Conservation (phyloP, 2,113 vertebrate species). For the Paramormyrops kingsleyae region DNA sequence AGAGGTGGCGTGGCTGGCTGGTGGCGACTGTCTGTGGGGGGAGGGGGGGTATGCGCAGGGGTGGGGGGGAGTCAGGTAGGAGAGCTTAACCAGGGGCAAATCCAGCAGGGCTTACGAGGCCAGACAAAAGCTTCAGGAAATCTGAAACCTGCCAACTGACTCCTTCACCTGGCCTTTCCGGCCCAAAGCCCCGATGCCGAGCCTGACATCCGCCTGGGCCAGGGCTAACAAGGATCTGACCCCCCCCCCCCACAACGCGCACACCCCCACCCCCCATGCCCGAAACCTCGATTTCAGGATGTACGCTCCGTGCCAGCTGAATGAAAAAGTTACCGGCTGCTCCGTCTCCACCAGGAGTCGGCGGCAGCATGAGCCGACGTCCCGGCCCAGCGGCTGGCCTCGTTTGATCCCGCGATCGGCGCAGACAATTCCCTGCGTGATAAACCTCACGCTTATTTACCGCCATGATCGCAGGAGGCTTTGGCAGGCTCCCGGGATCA, state of each 20-base stretch:
- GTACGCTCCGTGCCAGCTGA: background rate
- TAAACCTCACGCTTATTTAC: background rate
- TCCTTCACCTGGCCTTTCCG: too few species aligned
- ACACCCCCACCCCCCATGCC: background rate
- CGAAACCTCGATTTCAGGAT: background rate
- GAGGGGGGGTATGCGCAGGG: too few species aligned
- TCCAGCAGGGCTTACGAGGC: too few species aligned
- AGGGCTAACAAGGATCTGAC: too few species aligned
- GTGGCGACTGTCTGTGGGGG: background rate
- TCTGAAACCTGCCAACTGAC: too few species aligned
- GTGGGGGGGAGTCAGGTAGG: too few species aligned
- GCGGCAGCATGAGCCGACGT: too few species aligned
- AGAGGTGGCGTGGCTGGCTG: background rate
- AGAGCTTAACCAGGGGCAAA: too few species aligned
- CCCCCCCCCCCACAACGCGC: too few species aligned
- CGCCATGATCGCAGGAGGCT: background rate
- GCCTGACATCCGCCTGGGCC: too few species aligned
- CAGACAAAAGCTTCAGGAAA: too few species aligned
- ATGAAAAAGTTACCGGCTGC: background rate
- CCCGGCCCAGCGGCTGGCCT: background rate
- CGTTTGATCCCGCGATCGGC: background rate
- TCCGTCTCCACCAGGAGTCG: background rate
- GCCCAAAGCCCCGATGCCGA: too few species aligned
- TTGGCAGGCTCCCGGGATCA: background rate
- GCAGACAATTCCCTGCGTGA: background rate